Percentiles rank a stretch among this genome's conserved stretches.
phyloP scores from a whole-genome alignment of 1,140 invertebrate species.

The Nasonia vitripennis region DNA sequence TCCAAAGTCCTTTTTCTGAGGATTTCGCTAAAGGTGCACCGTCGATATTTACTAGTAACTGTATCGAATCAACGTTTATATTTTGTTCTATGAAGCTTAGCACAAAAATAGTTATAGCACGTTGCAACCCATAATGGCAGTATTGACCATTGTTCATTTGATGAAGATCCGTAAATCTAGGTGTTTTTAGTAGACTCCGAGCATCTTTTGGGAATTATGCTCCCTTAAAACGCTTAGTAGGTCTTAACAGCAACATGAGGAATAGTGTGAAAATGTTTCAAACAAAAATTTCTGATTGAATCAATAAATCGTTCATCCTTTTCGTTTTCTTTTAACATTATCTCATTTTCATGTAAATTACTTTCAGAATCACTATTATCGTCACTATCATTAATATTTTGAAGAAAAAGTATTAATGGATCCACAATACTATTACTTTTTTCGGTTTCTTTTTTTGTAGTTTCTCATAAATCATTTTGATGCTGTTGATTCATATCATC shows the following conservation, averaged over 20 bases:
- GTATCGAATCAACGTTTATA: not conserved
- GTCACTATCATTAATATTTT: no score
- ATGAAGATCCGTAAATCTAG: not conserved
- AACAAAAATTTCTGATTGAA: not conserved
- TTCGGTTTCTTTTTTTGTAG: no score
- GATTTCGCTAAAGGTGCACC: constrained; percentile 57
- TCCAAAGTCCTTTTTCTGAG: constrained; percentile 55
- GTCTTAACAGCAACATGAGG: not conserved
- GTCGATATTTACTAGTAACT: constrained; percentile 49
- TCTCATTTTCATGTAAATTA: not conserved
- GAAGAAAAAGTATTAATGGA: no score
- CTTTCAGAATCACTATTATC: not conserved
- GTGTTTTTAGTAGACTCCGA: not conserved
- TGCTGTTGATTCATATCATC: no score
- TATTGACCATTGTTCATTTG: not conserved
- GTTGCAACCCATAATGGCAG: not conserved
- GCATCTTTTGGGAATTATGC: not conserved
- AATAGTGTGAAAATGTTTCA: not conserved
- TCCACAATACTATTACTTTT: no score
- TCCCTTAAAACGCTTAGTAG: not conserved
- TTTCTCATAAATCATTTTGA: no score
- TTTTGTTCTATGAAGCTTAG: not conserved
- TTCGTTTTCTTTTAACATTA: not conserved
- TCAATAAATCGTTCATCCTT: not conserved
- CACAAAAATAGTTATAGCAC: not conserved